Evolutionary conservation across 2,113 vertebrate genomes (phyloP), one percentile per base, ranked within the genome.

Genomic region (Balaeniceps rex): DNA sequence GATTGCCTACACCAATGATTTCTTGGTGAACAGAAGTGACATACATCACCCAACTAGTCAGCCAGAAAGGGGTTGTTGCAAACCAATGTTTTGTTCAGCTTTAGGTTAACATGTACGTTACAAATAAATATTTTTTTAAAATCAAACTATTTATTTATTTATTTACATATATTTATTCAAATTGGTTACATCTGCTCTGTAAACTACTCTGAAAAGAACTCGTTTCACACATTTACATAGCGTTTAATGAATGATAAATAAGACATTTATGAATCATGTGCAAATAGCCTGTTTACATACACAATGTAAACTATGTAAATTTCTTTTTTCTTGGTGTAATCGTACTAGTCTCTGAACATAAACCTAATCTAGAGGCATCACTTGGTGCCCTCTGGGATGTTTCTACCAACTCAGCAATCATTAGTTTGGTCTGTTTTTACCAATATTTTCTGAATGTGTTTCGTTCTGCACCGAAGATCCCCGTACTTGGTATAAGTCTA

Each of bases 81-180:
- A 93, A 54, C 28, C 17, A 72, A 12, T 65, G 34, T 76, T 91
- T 80, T 80, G 34, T 75, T 94, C 72, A 77, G 72, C 46, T 78
- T 90, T 87, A 91, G 18, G 58, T 91, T 94, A 92, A 91, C 49
- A 15, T 51, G 47, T 66, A n/a, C 19, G 38, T 83, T 95, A 82
- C 74, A 88, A 94, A 77, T 28, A 84, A 81, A 72, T 80, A 61
- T 42, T 21, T 47, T 22, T 11, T 47, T 47, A 70, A 90, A 87
- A 33, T 40, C 65, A 36, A 68, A 57, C 4, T 65, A 93, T 90
- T 95, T 96, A 24, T 92, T 93, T 94, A 87, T 83, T 91, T 95
- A 96, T 91, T 97, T 95, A 93, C 83, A 93, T 90, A 10, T 55
- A 93, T 93, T 97, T 96, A 94, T 96, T 98, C 92, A 97, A 96